These are phyloP conservation scores for Parapristionchus giblindavisi DNA, from an alignment of 2,888 invertebrate species.

Conservation along the genomic window DNA sequence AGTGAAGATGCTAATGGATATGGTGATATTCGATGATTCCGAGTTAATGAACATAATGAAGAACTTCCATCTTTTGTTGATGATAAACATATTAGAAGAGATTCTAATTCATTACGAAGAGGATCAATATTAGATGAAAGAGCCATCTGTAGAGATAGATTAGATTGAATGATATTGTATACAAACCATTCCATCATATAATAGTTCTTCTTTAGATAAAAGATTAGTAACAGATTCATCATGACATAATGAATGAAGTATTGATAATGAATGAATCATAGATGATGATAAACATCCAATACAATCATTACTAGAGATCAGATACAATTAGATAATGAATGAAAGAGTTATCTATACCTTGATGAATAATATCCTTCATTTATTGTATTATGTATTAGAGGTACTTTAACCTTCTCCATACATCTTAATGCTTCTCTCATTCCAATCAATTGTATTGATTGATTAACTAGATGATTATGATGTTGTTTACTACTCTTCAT, in stretches of 20 bases:
- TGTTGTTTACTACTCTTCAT: not conserved
- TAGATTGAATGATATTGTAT: not conserved
- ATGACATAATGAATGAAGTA: constrained; percentile 12
- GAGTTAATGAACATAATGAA: not conserved
- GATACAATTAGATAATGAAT: not conserved
- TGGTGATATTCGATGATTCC: not conserved
- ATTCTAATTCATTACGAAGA: constrained; percentile 12
- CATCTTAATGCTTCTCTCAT: constrained; percentile 13
- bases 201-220: not conserved
- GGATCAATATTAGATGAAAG: not conserved
- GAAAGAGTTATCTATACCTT: not conserved
- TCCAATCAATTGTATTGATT: not conserved
- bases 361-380: not conserved
- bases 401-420: constrained; percentile 1
- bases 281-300: constrained; percentile 27
- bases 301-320: constrained; percentile 13
- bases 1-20: not conserved
- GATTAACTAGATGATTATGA: not conserved
- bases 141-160: not conserved
- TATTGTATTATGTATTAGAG: not conserved
- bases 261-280: constrained; percentile 24
- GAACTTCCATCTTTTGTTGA: not conserved
- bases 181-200: constrained; percentile 20
- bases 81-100: not conserved
- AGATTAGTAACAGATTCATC: not conserved